These are phyloP conservation scores for Labia minor DNA, from an alignment of 2,888 invertebrate species.

Conservation along the genomic window DNA sequence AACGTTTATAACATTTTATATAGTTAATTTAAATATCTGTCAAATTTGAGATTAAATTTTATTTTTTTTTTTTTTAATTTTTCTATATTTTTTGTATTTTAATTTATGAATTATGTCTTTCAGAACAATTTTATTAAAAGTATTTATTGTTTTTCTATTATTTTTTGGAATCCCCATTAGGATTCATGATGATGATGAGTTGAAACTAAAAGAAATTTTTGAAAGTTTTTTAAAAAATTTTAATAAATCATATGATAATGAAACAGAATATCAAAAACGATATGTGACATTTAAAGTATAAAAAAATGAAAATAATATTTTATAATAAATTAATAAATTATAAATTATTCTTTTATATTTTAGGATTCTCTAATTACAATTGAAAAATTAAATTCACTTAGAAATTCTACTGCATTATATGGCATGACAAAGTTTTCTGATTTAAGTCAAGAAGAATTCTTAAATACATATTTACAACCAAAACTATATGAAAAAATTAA, in stretches of 20 bases:
- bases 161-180: slow-evolving; percentile 39
- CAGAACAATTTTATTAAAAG: background rate
- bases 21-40: too few relatives aligned
- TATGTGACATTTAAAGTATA: slow-evolving; percentile 44
- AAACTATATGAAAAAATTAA: slow-evolving; percentile 29
- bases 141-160: slow-evolving; percentile 32
- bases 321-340: slow-evolving; percentile 17
- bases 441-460: slow-evolving; percentile 50
- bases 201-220: slow-evolving; percentile 36
- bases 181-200: slow-evolving; percentile 34
- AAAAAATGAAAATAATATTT: slow-evolving; percentile 29
- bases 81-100: background rate
- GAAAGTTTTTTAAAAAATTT: slow-evolving; percentile 42
- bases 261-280: slow-evolving; percentile 41
- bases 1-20: too few relatives aligned
- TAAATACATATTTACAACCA: slow-evolving; percentile 38
- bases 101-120: background rate
- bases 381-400: slow-evolving; percentile 38
- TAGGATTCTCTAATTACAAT: slow-evolving; percentile 44
- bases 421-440: slow-evolving; percentile 53
- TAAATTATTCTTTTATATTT: slow-evolving; percentile 24
- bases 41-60: background rate
- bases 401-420: slow-evolving; percentile 43
- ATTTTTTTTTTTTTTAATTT: background rate
- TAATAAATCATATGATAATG: slow-evolving; percentile 44